These are phyloP conservation scores for Acronicta alni DNA, from an alignment of 2,888 invertebrate species.

Conservation along the genomic window DNA sequence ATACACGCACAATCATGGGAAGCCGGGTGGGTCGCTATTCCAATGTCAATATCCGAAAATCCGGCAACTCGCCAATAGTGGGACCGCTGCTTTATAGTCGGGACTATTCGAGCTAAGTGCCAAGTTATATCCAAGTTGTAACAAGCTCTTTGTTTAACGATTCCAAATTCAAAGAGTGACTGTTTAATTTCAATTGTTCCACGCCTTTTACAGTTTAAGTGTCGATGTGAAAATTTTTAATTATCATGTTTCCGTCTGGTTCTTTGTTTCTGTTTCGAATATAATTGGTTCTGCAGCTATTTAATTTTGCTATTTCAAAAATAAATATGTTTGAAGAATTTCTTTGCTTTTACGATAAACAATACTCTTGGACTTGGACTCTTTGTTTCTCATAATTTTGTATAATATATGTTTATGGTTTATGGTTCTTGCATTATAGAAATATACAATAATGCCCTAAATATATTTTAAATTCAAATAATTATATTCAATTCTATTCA, in stretches of 20 bases:
- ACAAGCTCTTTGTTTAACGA: constrained; percentile 64
- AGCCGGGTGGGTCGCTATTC: too few relatives aligned
- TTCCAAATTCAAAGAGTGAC: constrained; percentile 57
- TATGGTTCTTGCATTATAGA: too few relatives aligned
- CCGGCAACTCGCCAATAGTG: constrained; percentile 10
- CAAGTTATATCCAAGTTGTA: constrained; percentile 60
- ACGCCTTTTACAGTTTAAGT: constrained; percentile 50
- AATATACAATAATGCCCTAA: too few relatives aligned
- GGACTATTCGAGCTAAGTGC: constrained; percentile 51
- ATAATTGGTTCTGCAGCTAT: constrained; percentile 21
- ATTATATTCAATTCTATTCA: too few relatives aligned
- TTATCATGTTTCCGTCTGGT: constrained; percentile 38
- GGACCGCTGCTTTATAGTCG: constrained; percentile 22
- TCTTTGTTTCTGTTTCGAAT: constrained; percentile 20
- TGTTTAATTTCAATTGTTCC: constrained; percentile 68
- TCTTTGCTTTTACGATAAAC: too few relatives aligned
- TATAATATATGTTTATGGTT: too few relatives aligned
- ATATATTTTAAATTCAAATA: too few relatives aligned
- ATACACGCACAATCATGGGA: too few relatives aligned
- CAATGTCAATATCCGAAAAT: too few relatives aligned
- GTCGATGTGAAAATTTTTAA: constrained; percentile 52
- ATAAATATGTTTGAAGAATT: too few relatives aligned
- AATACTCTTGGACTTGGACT: too few relatives aligned
- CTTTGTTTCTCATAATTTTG: too few relatives aligned
- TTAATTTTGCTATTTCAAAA: not conserved